Percentiles rank a stretch among this genome's conserved stretches.
These are phyloP conservation scores for Cyaniris semiargus DNA, from an alignment of 2,888 invertebrate species.

Conservation along the genomic window DNA sequence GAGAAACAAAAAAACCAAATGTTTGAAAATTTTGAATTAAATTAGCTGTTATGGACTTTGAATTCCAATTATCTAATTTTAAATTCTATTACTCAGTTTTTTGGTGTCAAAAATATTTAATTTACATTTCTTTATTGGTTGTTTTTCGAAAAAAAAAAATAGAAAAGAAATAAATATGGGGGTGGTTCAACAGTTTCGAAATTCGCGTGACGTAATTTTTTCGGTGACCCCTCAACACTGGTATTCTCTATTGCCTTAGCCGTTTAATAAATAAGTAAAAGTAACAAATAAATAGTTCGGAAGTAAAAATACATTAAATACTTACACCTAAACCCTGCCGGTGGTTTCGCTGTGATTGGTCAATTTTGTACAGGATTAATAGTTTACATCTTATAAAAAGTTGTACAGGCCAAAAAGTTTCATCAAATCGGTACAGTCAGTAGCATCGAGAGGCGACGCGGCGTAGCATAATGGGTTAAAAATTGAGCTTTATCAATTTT, in stretches of 20 bases:
- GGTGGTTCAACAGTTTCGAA: not conserved
- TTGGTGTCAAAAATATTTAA: too few relatives aligned
- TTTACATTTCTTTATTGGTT: too few relatives aligned
- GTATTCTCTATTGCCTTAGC: conserved; percentile 53
- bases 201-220: not conserved
- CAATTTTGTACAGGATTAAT: conserved; percentile 8
- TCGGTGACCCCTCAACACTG: conserved; percentile 48
- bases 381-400: not conserved
- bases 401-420: conserved; percentile 3
- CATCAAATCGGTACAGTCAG: not conserved
- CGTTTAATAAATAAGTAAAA: conserved; percentile 59
- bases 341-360: conserved; percentile 10
- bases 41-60: not conserved
- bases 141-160: too few relatives aligned
- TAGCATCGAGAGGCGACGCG: not conserved
- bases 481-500: not conserved
- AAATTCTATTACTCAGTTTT: too few relatives aligned
- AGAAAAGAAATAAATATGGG: not conserved
- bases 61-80: too few relatives aligned
- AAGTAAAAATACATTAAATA: conserved; percentile 76
- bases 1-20: too few relatives aligned
- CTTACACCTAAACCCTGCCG: conserved; percentile 61
- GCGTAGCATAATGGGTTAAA: not conserved
- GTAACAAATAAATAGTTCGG: conserved; percentile 72
- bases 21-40: not conserved